Conservation (phyloP, 2,888 invertebrate genomes). For the Diploptera punctata region DNA sequence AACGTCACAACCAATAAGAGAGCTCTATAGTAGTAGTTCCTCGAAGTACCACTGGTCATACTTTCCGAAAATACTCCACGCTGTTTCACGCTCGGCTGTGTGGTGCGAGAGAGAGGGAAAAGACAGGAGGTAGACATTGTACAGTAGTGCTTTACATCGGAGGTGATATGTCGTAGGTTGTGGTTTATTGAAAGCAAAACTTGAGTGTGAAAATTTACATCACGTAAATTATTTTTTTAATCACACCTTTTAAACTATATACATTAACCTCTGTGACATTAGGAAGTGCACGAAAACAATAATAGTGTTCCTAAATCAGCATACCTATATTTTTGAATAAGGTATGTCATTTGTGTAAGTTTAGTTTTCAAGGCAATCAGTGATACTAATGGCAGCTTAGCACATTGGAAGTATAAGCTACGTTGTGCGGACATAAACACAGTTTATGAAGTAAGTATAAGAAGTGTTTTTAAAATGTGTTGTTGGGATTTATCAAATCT, state of each 20-base stretch:
- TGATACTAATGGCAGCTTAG: conserved; percentile 5
- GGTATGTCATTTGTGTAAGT: conserved; percentile 30
- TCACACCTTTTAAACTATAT: background rate
- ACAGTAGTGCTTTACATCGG: background rate
- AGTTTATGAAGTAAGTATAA: background rate
- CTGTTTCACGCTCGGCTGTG: conserved; percentile 27
- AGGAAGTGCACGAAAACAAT: background rate
- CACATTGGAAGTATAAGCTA: background rate
- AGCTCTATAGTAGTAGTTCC: too few relatives aligned
- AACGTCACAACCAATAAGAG: too few relatives aligned
- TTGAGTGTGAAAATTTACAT: background rate
- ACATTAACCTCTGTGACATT: background rate
- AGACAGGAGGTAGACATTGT: background rate
- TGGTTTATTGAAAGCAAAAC: background rate
- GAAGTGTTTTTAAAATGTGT: too few relatives aligned
- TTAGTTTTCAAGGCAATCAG: conserved; percentile 12
- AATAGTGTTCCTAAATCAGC: background rate
- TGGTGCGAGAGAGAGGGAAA: conserved; percentile 10
- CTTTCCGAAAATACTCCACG: conserved; percentile 47
- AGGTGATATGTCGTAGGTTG: background rate
- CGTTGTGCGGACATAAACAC: background rate
- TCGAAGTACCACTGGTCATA: conserved; percentile 47
- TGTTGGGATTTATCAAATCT: too few relatives aligned
- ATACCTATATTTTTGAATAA: background rate
- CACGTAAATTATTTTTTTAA: background rate